Evolutionary conservation across 2,113 vertebrate species (phyloP).

Genomic region (Petrocephalus zakoni): DNA sequence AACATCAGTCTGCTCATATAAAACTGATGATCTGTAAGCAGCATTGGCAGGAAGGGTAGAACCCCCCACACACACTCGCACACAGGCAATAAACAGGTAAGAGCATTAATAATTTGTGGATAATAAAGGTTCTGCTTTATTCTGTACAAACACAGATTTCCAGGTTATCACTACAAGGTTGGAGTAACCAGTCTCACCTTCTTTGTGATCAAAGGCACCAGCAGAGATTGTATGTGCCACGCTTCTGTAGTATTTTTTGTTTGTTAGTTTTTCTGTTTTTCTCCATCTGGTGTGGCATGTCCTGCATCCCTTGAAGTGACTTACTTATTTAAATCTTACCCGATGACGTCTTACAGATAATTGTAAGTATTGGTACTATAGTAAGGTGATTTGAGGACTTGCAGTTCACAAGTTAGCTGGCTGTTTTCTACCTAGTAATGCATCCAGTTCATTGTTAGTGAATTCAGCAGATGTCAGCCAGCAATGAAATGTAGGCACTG

Average conservation of each 20-base stretch:
- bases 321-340: background rate
- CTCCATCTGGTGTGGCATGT: background rate
- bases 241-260: background rate
- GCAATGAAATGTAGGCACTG: background rate
- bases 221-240: background rate
- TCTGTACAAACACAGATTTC: background rate
- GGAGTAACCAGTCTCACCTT: background rate
- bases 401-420: background rate
- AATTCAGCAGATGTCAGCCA: background rate
- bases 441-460: background rate
- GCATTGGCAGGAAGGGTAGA: background rate
- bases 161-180: background rate
- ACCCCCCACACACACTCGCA: background rate
- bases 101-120: background rate
- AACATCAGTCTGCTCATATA: background rate
- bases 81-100: background rate
- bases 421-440: background rate
- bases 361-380: background rate
- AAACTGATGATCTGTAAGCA: background rate
- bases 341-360: background rate
- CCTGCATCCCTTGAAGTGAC: background rate
- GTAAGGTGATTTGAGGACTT: background rate
- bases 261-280: background rate
- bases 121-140: background rate
- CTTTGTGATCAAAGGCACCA: slow-evolving; percentile 17